These are phyloP conservation scores for Luffia ferchaultella DNA, from an alignment of 2,888 invertebrate genomes.

Conservation along the genomic window DNA sequence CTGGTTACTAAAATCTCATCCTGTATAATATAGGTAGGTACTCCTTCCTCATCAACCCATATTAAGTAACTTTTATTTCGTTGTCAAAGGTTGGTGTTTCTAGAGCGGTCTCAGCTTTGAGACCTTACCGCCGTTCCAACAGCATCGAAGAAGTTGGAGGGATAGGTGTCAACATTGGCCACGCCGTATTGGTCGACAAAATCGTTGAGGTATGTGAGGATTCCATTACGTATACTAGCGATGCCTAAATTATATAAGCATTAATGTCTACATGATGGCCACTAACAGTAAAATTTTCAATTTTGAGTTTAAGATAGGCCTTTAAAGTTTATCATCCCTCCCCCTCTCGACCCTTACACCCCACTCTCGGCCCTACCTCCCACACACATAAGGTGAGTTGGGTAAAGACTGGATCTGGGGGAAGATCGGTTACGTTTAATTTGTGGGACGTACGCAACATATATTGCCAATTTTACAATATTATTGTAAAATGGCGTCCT, in stretches of 20 bases:
- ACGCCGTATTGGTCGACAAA: conserved; percentile 54
- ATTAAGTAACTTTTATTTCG: neutral
- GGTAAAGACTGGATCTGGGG: too few species aligned
- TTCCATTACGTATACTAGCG: neutral
- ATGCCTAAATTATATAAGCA: neutral
- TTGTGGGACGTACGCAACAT: too few species aligned
- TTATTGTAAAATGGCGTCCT: too few species aligned
- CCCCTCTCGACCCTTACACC: too few species aligned
- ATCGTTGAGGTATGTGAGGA: conserved; percentile 35
- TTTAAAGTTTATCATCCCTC: too few species aligned
- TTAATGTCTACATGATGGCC: neutral
- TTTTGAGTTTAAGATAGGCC: neutral
- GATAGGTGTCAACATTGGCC: conserved; percentile 77
- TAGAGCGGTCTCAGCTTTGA: conserved; percentile 76
- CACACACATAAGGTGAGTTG: too few species aligned
- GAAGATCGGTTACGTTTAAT: too few species aligned
- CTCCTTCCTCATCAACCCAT: too few species aligned
- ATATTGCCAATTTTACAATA: too few species aligned
- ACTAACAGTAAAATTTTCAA: neutral
- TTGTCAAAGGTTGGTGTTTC: conserved; percentile 69
- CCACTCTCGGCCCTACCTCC: too few species aligned
- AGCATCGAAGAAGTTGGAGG: conserved; percentile 47
- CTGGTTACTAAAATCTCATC: too few species aligned
- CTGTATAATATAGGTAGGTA: too few species aligned
- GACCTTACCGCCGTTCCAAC: conserved; percentile 64